These are phyloP conservation scores for Listrodromus nycthemerus DNA, from an alignment of 2,888 invertebrate species.

Conservation along the genomic window DNA sequence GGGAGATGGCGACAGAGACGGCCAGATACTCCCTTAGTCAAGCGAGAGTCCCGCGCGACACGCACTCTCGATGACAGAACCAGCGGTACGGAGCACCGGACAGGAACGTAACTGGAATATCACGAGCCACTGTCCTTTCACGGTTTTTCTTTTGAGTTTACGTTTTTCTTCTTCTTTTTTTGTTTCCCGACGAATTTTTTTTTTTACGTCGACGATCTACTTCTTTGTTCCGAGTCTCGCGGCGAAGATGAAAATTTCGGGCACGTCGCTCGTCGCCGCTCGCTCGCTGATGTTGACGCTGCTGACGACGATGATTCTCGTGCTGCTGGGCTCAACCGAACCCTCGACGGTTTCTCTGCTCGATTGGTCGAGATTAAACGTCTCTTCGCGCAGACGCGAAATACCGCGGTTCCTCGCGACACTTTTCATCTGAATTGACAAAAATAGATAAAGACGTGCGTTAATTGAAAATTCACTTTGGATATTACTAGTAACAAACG, in stretches of 20 bases:
- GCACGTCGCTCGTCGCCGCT: constrained; percentile 14
- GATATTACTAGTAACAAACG: neutral
- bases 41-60: constrained; percentile 86
- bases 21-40: constrained; percentile 88
- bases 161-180: neutral
- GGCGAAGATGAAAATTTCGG: neutral
- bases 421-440: constrained; percentile 32
- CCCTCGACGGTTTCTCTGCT: constrained; percentile 32
- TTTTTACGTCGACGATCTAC: no score
- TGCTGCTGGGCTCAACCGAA: constrained; percentile 33
- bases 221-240: neutral
- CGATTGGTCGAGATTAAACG: constrained; percentile 59
- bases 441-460: constrained; percentile 6
- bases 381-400: constrained; percentile 69
- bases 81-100: constrained; percentile 28
- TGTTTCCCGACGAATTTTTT: neutral
- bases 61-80: constrained; percentile 68
- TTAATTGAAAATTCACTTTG: neutral
- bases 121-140: constrained; percentile 31
- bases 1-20: neutral
- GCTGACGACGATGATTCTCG: constrained; percentile 25
- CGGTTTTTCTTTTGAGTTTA: neutral
- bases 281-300: constrained; percentile 46
- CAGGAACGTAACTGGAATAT: constrained; percentile 50
- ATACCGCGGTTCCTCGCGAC: constrained; percentile 47